These are phyloP conservation scores for Stegodyphus mimosarum DNA, from an alignment of 1,140 invertebrate genomes.

Conservation along the genomic window DNA sequence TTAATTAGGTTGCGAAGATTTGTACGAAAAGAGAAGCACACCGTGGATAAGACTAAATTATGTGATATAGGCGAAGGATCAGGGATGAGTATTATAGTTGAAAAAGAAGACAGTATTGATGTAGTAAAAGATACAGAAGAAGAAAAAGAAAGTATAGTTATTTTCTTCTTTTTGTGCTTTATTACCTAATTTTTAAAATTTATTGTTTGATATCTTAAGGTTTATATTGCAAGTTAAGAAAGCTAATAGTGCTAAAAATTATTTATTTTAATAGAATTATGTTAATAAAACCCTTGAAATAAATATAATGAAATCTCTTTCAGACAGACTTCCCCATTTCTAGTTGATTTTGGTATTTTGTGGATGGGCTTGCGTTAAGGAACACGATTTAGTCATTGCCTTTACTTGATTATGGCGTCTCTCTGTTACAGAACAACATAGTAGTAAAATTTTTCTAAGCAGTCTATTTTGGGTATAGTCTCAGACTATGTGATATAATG, in stretches of 20 bases:
- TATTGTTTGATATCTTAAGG: not conserved
- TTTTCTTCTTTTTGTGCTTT: too few relatives aligned
- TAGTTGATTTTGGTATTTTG: too few relatives aligned
- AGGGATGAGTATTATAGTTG: conserved; percentile 29
- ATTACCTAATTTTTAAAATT: not conserved
- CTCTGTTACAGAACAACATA: too few relatives aligned
- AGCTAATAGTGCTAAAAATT: not conserved
- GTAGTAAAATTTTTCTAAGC: too few relatives aligned
- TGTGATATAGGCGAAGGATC: conserved; percentile 46
- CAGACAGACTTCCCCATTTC: too few relatives aligned
- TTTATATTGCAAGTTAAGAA: not conserved
- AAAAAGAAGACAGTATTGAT: conserved; percentile 56
- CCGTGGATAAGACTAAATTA: conserved; percentile 33
- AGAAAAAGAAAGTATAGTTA: conserved; percentile 34
- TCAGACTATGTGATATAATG: too few relatives aligned
- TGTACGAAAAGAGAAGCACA: conserved; percentile 61
- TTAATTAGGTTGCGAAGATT: conserved; percentile 53
- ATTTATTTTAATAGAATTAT: not conserved
- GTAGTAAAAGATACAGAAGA: conserved; percentile 37
- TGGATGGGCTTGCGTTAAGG: too few relatives aligned
- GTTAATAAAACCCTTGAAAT: not conserved
- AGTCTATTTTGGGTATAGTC: too few relatives aligned
- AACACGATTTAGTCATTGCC: too few relatives aligned
- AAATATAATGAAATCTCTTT: not conserved
- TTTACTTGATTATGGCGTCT: too few relatives aligned